Conservation (phyloP, 2,113 vertebrate species). For the Bolborhynchus lineola region DNA sequence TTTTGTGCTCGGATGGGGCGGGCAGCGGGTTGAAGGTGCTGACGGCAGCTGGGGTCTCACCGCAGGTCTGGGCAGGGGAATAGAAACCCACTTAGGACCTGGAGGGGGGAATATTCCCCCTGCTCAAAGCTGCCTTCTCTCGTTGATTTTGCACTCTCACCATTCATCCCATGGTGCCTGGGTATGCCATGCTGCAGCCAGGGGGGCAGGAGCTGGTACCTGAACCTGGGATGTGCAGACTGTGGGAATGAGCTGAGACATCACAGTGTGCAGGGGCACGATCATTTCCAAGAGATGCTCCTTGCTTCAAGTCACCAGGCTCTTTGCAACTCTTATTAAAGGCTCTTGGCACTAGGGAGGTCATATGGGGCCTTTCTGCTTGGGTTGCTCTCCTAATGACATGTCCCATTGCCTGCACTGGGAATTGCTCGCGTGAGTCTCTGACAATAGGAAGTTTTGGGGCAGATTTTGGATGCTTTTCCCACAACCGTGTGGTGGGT, state of each 20-base stretch:
- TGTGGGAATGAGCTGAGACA: not conserved
- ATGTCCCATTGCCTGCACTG: not conserved
- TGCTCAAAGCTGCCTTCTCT: not conserved
- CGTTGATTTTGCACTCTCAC: not conserved
- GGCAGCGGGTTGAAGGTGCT: not conserved
- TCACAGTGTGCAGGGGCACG: accelerated
- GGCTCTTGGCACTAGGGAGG: not conserved
- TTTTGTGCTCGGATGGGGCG: not conserved
- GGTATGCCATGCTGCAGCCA: not conserved
- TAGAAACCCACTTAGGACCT: not conserved
- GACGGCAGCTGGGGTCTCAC: not conserved
- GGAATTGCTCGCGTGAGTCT: not conserved
- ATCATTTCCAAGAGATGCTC: accelerated
- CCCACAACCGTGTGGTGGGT: not conserved
- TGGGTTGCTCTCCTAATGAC: slow-evolving; percentile 44
- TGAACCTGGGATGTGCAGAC: not conserved
- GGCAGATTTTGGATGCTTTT: not conserved
- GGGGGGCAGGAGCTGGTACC: not conserved
- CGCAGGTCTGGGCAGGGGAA: not conserved
- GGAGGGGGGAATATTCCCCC: not conserved
- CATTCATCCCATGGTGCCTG: not conserved
- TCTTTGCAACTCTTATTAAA: not conserved
- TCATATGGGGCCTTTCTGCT: slow-evolving; percentile 67
- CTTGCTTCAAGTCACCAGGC: not conserved
- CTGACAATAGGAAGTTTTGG: not conserved